phyloP scores from a whole-genome alignment of 2,113 vertebrate species.

The Motacilla tschutschensis region DNA sequence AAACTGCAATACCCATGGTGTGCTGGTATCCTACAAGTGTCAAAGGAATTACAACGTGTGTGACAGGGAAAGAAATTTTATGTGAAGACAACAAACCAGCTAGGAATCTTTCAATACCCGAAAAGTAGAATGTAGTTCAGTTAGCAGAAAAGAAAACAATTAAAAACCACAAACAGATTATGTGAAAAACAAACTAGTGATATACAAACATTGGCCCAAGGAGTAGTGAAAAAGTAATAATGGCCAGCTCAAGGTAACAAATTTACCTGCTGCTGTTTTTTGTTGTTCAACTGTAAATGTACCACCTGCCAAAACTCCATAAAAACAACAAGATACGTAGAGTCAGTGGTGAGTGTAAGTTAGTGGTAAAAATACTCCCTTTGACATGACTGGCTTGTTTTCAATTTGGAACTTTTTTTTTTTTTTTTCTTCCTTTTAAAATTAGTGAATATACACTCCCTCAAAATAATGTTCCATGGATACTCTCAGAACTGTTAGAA shows the following conservation, averaged over 20 bases:
- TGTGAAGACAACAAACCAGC: neutral
- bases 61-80: neutral
- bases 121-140: neutral
- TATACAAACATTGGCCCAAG: neutral
- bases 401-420: neutral
- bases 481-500: neutral
- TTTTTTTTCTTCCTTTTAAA: neutral
- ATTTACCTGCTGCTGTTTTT: constrained; percentile 10
- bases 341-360: neutral
- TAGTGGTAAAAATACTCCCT: neutral
- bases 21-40: neutral
- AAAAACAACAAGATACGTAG: neutral
- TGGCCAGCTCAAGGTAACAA: neutral
- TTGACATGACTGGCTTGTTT: neutral
- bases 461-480: neutral
- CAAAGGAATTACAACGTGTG: neutral
- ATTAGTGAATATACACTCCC: neutral
- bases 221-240: neutral
- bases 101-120: constrained; percentile 2
- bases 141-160: neutral
- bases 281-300: neutral
- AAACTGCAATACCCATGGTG: neutral
- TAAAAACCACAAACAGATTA: neutral
- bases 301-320: neutral
- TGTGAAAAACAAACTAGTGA: neutral